These are phyloP conservation scores for Camptogramma bilineatum DNA, from an alignment of 2,888 invertebrate genomes.

Conservation along the genomic window DNA sequence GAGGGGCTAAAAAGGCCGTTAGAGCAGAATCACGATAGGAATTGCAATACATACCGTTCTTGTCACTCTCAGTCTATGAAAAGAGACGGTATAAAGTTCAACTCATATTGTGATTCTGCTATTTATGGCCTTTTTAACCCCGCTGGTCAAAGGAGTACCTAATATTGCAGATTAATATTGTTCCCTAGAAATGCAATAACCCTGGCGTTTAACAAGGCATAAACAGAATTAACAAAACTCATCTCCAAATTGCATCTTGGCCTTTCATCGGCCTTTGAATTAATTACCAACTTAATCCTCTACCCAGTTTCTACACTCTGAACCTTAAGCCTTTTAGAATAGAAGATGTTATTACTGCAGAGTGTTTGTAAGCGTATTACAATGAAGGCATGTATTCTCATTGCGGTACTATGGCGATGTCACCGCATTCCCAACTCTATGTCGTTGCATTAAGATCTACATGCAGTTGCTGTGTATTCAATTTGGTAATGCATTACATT, in stretches of 20 bases:
- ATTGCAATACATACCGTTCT: too few relatives aligned
- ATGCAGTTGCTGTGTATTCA: conserved; percentile 25
- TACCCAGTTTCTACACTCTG: conserved; percentile 1
- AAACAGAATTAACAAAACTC: conserved; percentile 30
- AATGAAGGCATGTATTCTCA: conserved; percentile 23
- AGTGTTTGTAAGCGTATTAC: conserved; percentile 13
- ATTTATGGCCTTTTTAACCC: too few relatives aligned
- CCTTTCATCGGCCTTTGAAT: conserved; percentile 31
- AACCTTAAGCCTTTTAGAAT: conserved; percentile 11
- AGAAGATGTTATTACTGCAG: conserved; percentile 7
- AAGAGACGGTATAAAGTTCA: too few relatives aligned
- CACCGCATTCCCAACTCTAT: conserved; percentile 29
- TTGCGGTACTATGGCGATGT: conserved; percentile 7
- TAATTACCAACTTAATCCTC: conserved; percentile 10
- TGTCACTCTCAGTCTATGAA: too few relatives aligned
- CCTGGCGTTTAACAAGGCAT: conserved; percentile 9
- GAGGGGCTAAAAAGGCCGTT: too few relatives aligned
- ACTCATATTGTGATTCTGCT: too few relatives aligned
- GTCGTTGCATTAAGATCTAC: conserved; percentile 14
- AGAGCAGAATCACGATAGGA: too few relatives aligned
- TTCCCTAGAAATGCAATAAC: conserved; percentile 2
- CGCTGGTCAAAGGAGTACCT: background rate
- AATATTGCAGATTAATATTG: background rate
- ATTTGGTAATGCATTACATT: conserved; percentile 29
- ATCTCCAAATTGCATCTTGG: conserved; percentile 32